Conservation (phyloP, 2,888 invertebrate genomes). For the Hofmannophila pseudospretella region DNA sequence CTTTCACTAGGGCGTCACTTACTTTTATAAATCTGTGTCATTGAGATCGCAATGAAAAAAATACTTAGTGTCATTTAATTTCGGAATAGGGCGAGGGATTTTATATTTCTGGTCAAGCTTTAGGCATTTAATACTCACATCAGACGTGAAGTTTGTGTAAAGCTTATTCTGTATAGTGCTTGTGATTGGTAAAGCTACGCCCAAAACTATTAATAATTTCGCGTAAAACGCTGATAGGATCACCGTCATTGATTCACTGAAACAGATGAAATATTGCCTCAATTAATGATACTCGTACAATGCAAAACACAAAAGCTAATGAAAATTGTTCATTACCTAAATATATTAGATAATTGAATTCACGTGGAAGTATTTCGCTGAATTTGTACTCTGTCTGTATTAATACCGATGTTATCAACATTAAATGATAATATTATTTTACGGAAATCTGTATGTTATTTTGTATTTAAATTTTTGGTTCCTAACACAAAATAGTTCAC, state of each 20-base stretch:
- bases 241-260: constrained; percentile 78
- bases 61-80: too few species aligned
- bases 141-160: constrained; percentile 61
- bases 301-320: constrained; percentile 18
- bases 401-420: too few species aligned
- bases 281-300: constrained; percentile 34
- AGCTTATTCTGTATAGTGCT: constrained; percentile 79
- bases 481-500: too few species aligned
- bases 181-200: constrained; percentile 80
- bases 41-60: too few species aligned
- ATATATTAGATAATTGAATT: constrained; percentile 9
- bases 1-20: too few species aligned
- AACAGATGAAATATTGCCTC: constrained; percentile 45
- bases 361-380: constrained; percentile 19
- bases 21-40: too few species aligned
- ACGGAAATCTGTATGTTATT: too few species aligned
- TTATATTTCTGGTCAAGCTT: too few species aligned
- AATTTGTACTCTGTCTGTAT: not conserved
- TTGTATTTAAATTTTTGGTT: too few species aligned
- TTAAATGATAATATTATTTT: too few species aligned
- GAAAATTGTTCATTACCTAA: constrained; percentile 16
- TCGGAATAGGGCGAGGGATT: too few species aligned
- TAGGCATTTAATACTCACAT: too few species aligned
- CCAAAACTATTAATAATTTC: constrained; percentile 81
- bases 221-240: constrained; percentile 82